Evolutionary conservation across 2,797 vertebrate species (phyloP), one percentile per base, ranked within the genome.

Genomic region (Bucorvus abyssinicus): DNA sequence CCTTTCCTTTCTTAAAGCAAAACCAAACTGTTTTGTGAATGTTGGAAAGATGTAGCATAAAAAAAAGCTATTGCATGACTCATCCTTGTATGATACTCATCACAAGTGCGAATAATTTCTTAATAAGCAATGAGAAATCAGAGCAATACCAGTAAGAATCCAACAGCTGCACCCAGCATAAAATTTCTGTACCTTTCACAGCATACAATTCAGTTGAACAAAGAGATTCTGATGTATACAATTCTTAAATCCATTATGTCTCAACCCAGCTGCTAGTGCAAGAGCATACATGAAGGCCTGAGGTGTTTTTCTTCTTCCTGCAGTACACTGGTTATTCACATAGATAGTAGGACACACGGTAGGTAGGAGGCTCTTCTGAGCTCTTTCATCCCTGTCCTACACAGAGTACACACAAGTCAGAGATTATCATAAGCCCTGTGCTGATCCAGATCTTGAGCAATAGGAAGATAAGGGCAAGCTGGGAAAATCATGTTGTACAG

Each of bases 111-210:
- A 90, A 85, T 59, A 65, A 90, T 81, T 94, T 83, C 73, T 60
- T 81, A 84, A 52, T 61, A 71, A 88, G 61, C 27, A 68, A 42
- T 40, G 52, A 92, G 49, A 93, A 95, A 92, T 34, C 79, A 92
- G 71, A 86, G 45, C 32, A 89, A 30, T 61, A 24, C 16, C 23
- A 65, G 42, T 29, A 81, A 78, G 65, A 88, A 61, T 45, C 26
- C 23, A 65, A 60, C 49, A 86, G 77, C 42, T 81, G 57, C 74
- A 88, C 14, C 30, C 75, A 81, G 44, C 26, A 38, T 57, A 55
- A 69, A 10, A 63, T 47, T 78, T 77, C 38, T 90, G 70, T 76
- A 75, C 63, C 45, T 67, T 57, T 26, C 38, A 40, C 2, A 1
- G 23, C 14, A n/a, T 34, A 38, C 26, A 55, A 8, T 53, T 84